These are phyloP conservation scores for Eunapius fragilis DNA, from an alignment of 37 sponge, comb jelly and placozoan genomes.

Conservation along the genomic window DNA sequence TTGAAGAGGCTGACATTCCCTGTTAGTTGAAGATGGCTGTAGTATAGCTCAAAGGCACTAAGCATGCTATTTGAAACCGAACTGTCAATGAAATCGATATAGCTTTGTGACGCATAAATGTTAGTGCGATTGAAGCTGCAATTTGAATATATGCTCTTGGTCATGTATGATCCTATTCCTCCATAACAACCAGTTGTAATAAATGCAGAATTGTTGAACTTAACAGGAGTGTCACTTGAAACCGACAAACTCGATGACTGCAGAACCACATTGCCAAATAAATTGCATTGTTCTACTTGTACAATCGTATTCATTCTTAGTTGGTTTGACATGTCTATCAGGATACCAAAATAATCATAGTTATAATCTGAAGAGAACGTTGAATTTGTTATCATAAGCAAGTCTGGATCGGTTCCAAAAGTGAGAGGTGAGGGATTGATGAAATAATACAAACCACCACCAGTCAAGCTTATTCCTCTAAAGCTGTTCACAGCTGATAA, in stretches of 20 bases:
- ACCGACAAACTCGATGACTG: background rate
- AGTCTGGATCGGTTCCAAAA: background rate
- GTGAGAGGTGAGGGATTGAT: background rate
- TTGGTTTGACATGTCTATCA: background rate
- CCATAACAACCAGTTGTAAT: background rate
- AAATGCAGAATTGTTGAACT: background rate
- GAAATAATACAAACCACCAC: background rate
- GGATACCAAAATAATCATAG: background rate
- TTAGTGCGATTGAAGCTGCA: background rate
- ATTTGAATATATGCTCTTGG: background rate
- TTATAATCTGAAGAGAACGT: background rate
- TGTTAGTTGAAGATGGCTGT: background rate
- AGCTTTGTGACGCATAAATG: background rate
- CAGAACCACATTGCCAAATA: background rate
- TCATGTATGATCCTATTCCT: background rate
- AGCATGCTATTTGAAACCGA: background rate
- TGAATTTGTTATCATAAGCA: background rate
- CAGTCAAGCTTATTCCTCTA: background rate
- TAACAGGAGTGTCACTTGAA: background rate
- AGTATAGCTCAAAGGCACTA: background rate
- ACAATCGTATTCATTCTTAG: background rate
- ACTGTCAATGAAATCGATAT: background rate
- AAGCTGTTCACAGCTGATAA: background rate
- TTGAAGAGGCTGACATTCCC: background rate
- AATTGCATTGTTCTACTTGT: background rate